Evolutionary conservation across 2,797 vertebrate species (phyloP), one percentile per base, ranked within the genome.

Genomic region (Mastacembelus armatus): DNA sequence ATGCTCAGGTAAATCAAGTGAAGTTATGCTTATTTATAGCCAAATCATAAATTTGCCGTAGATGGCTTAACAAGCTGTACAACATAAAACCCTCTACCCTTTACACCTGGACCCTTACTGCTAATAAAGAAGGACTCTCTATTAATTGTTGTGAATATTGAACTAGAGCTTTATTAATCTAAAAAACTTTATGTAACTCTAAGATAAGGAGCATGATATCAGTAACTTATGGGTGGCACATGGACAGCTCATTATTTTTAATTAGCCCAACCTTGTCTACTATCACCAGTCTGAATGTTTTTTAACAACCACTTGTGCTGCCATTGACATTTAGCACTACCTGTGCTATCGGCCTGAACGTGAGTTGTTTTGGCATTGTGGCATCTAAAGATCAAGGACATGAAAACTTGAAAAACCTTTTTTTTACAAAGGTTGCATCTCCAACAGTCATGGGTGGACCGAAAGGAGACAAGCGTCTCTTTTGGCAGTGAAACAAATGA

Each of bases 401-500:
- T 36, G 11, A 70, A 66, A 15, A 35, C 12, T 62, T 56, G 33
- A 50, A 64, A 75, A 73, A 21, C 2, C 22, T 19, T 38, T n/a
- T n/a, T n/a, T n/a, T 30, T 75, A 45, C 40, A 65, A 58, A 43
- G 47, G 30, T 44, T 60, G 30, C 70, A 68, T 78, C 70, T 70
- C 40, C 39, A 50, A 52, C 32, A 30, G 35, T 49, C 57, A 71
- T 19, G 56, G 52, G 29, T 67, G 71, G 22, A 62, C 30, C 67
- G 59, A 61, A 14, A 55, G 43, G 30, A 78, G 66, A 74, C 39
- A 16, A 56, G 51, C 58, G 57, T 66, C 35, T 40, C 69, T 79
- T 68, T 68, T 80, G 66, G 71, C 66, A 74, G n/a, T 56, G 18
- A 84, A 86, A 85, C 71, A 76, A 85, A 84, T 71, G 66, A 76